These are phyloP conservation scores for Strigamia transsilvanica DNA, from an alignment of 2,888 invertebrate genomes.

Conservation along the genomic window DNA sequence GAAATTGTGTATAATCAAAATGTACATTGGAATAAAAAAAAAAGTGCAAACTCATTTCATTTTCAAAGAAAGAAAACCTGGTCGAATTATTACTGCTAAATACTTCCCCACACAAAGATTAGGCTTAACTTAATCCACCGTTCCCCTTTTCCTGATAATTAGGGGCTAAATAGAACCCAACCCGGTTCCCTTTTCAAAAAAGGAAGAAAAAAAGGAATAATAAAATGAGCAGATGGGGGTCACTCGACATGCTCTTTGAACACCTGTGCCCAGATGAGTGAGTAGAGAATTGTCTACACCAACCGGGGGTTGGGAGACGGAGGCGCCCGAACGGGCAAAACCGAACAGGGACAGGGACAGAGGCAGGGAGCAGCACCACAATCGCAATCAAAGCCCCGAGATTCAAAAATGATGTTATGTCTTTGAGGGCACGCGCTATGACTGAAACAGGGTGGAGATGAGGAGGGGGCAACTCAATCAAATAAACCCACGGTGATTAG, in stretches of 20 bases:
- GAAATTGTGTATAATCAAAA: conserved; percentile 8
- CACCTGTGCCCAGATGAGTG: conserved; percentile 16
- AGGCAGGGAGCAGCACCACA: background rate
- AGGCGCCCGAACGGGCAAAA: no score
- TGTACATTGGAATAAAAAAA: conserved; percentile 15
- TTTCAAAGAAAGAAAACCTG: conserved; percentile 18
- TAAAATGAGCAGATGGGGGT: conserved; percentile 12
- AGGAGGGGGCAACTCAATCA: conserved; percentile 50
- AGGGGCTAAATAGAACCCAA: conserved; percentile 14
- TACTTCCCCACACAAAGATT: background rate
- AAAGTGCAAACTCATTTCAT: background rate
- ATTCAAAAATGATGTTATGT: conserved; percentile 24
- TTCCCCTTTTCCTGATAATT: conserved; percentile 1
- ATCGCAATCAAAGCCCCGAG: background rate
- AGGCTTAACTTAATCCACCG: conserved; percentile 28
- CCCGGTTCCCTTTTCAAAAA: conserved; percentile 2
- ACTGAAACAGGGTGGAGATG: conserved; percentile 17
- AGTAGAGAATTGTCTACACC: background rate
- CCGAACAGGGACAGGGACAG: no score
- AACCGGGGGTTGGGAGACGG: no score
- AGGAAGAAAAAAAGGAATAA: background rate
- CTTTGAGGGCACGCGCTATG: conserved; percentile 18
- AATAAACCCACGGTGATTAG: conserved; percentile 50
- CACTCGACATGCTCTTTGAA: conserved; percentile 20
- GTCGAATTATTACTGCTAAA: background rate